Base-by-base conservation (phyloP, 2,888 invertebrate species). In the Kuschelorhynchus macadamiae region DNA sequence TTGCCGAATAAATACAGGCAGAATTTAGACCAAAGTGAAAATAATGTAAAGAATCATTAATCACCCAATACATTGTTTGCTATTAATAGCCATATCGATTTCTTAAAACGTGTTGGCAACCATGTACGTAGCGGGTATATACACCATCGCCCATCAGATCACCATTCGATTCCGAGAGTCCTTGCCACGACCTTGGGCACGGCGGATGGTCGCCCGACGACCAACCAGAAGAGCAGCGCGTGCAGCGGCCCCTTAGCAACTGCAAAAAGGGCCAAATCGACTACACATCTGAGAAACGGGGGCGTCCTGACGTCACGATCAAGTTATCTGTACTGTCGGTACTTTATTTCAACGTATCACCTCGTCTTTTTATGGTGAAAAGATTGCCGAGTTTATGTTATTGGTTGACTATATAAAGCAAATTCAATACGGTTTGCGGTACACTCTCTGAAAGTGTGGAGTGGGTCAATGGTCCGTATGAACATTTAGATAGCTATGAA, bases 201-300 rank as follows among this genome's bases (percentile, higher is more conserved):
- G 61, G 44, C 60, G 47, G 33, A 50, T 50, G 36, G 50, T 25
- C 41, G 50, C 39, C 36, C 41, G 41, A 46, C 25, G 20, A 52
- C 64, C 64, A 47, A 56, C 49, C 66, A 55, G 49, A 39, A 60
- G 42, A 59, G 17, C 21, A 18, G 47, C 60, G 53, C 60, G 55
- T 66, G 60, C 66, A 60, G n/a, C 60, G 30, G 17, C 47, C 55
- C 56, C 67, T 63, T 68, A 68, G 67, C 63, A 68, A 68, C 67
- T 63, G 63, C 62, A 63, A 57, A 56, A 55, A 62, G 56, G 47
- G 41, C 47, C 49, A 60, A 61, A 61, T 56, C 36, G 44, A 49
- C 47, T 52, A 52, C 21, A 8, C 33, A 49, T 50, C 50, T 55
- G 56, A 59, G 52, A 59, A 63, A 68, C 63, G 67, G 67, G 67